Evolutionary conservation across 2,888 invertebrate species (phyloP).

Genomic region (Chloroclysta siterata): DNA sequence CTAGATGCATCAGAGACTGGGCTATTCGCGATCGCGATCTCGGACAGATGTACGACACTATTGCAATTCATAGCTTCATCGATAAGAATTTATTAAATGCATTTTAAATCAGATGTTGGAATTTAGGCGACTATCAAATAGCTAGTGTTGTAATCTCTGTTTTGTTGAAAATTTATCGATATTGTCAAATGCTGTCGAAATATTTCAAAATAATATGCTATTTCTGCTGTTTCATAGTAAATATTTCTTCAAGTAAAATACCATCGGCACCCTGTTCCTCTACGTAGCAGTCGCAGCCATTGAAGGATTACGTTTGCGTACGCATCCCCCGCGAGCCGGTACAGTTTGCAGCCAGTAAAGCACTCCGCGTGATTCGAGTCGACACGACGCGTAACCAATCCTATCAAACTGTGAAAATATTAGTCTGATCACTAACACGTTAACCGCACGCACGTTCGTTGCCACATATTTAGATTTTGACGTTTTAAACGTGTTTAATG

Average conservation of each 20-base stretch:
- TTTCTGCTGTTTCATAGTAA: no score
- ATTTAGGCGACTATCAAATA: conserved; percentile 7
- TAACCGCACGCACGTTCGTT: conserved; percentile 41
- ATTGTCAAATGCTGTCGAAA: neutral
- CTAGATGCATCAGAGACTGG: conserved; percentile 77
- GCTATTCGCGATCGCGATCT: conserved; percentile 37
- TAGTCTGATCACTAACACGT: conserved; percentile 56
- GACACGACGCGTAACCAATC: conserved; percentile 66
- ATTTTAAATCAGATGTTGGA: conserved; percentile 1
- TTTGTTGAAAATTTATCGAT: conserved; percentile 7
- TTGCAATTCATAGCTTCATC: conserved; percentile 24
- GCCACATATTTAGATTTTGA: conserved; percentile 41
- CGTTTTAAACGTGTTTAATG: conserved; percentile 37
- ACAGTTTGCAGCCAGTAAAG: conserved; percentile 33
- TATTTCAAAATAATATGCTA: neutral
- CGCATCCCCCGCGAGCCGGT: conserved; percentile 35
- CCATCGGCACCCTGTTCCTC: no score
- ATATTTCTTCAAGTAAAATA: no score
- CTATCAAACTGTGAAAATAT: conserved; percentile 78
- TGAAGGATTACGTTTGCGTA: conserved; percentile 34
- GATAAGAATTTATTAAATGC: neutral
- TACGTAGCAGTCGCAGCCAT: neutral
- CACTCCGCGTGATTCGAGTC: conserved; percentile 26
- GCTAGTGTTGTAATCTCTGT: conserved; percentile 11
- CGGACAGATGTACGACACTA: conserved; percentile 28